Base-by-base conservation (phyloP, 1,140 invertebrate genomes). In the Antheraea pernyi region DNA sequence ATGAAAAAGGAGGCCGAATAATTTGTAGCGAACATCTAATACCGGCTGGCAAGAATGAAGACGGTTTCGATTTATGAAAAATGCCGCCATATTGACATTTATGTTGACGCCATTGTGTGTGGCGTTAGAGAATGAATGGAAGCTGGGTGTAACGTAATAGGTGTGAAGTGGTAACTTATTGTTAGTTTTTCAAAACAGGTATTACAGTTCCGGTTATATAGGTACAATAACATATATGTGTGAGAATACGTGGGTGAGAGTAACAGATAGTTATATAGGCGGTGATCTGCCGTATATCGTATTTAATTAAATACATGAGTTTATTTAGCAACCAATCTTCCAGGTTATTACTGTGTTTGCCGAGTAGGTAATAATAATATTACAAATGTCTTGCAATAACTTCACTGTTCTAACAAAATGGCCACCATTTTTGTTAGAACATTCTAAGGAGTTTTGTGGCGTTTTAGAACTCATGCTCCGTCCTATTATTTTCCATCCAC, bases 1-100 rank as follows among this genome's bases (percentile, higher is more conserved):
- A 71, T 75, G 67, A 87, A 86, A 86, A 78, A 77, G 79, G 72
- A 73, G 80, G 76, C 84, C 82, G 80, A 73, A 85, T 89, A 90
- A 91, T 90, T 89, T 86, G 78, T 84, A 70, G 83, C 86, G 86
- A 91, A 90, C 89, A 89, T 90, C 88, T 89, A 85, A 87, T 79
- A 79, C 79, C 73, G 76, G 72, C 78, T 80, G 80, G 69, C 79
- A 79, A 82, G 76, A 89, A 91, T 90, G 81, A 85, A 90, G 85
- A 88, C 77, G 78, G 84, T 84, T 42, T 85, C 84, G 80, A 91
- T 87, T 83, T 61, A 83, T 84, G 76, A 53, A 84, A 89, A 89
- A 82, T 76, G 74, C 84, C 83, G 84, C 80, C 60, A 61, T 85
- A 81, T 83, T 89, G 88, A 91, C 85, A 77, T 91, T 89, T 89